A percentile compares a stretch with the other conserved stretches of the same genome.
phyloP scores from a whole-genome alignment of 1,140 invertebrate genomes.

The Thaumatotibia leucotreta region DNA sequence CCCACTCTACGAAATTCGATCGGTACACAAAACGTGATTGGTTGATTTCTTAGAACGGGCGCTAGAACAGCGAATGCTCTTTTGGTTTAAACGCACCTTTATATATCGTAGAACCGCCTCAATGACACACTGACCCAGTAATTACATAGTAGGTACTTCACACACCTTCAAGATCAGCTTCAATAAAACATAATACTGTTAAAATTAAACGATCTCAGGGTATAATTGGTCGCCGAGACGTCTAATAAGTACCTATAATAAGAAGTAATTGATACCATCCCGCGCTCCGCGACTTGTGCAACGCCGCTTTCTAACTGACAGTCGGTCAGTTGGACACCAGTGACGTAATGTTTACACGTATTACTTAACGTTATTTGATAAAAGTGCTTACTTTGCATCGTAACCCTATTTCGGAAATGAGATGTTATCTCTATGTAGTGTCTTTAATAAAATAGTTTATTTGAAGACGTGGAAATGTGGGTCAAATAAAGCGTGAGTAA shows the following conservation, averaged over 20 bases:
- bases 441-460: background rate
- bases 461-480: background rate
- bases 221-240: background rate
- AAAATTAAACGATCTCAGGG: background rate
- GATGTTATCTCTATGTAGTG: background rate
- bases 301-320: constrained; percentile 9
- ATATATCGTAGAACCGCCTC: background rate
- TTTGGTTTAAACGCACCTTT: too few relatives aligned
- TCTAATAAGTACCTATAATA: background rate
- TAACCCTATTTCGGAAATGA: background rate
- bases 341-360: constrained; percentile 13
- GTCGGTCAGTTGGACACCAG: constrained; percentile 10
- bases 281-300: background rate
- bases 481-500: too few relatives aligned
- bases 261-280: background rate
- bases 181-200: background rate
- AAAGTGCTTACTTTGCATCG: constrained; percentile 8
- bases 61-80: too few relatives aligned
- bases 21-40: too few relatives aligned
- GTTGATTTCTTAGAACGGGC: too few relatives aligned
- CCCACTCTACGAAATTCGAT: too few relatives aligned
- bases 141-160: background rate
- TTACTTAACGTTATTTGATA: constrained; percentile 13
- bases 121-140: background rate
- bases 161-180: background rate